These are phyloP conservation scores for Cardinalis cardinalis DNA, from an alignment of 2,113 vertebrate genomes.

Conservation along the genomic window DNA sequence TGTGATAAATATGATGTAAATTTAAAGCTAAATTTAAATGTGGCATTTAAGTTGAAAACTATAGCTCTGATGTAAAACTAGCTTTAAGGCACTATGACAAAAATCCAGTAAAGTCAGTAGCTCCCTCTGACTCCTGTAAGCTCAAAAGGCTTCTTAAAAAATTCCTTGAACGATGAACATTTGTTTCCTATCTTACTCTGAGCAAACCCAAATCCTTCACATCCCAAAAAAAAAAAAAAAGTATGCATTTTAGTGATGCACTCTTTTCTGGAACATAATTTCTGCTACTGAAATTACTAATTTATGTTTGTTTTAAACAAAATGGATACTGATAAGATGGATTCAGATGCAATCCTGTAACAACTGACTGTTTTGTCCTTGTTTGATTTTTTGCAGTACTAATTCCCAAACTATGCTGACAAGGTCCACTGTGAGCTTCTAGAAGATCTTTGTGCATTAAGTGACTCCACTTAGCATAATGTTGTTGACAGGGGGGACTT, in stretches of 20 bases:
- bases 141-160: background rate
- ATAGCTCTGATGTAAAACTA: background rate
- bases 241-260: background rate
- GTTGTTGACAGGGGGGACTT: background rate
- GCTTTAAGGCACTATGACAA: background rate
- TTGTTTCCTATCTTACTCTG: background rate
- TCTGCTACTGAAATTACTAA: background rate
- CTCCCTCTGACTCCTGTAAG: background rate
- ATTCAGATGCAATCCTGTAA: background rate
- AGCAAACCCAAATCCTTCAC: background rate
- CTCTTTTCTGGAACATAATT: background rate
- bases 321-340: background rate
- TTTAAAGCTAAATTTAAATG: background rate
- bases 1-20: background rate
- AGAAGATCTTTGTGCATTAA: background rate
- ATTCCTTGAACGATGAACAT: background rate
- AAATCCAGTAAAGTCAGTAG: background rate
- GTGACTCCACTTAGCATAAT: background rate
- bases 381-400: background rate
- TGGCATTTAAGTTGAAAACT: background rate
- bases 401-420: background rate
- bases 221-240: background rate
- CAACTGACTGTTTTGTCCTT: background rate
- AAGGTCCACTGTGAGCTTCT: background rate
- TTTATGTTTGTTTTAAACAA: background rate